Evolutionary conservation across 2,113 vertebrate genomes (phyloP), one percentile per base, ranked within the genome.

Genomic region (Cephalopterus ornatus): DNA sequence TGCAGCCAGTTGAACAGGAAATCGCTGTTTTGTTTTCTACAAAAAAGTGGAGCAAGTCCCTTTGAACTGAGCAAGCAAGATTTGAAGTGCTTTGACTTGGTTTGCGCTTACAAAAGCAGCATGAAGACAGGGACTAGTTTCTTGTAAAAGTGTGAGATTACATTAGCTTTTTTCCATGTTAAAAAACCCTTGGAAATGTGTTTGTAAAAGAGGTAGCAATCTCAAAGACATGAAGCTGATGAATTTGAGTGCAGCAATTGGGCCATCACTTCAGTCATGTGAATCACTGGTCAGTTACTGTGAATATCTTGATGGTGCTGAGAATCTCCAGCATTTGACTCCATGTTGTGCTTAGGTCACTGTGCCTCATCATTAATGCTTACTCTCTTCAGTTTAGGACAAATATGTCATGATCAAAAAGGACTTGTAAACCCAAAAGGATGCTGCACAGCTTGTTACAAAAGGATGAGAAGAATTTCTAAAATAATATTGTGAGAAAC

Each of bases 281-380:
- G 50, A 52, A 52, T 52, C 50, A 52, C 50, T 27, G 26, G 96
- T 92, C 68, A 44, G 85, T 87, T 52, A n/a, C 46, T 76, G 13
- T 84, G 72, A 93, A 47, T 93, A 15, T 79, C 85, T 71, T 35
- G 12, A 33, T 67, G 76, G 50, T 92, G 55, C 47, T 85, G 92
- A 71, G 88, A 96, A 85, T 11, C 61, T 94, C 77, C 83, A 93
- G 88, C 52, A 46, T 92, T 53, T 79, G 50, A 46, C 30, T 94
- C 59, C 7, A 1, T 52, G 88, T 30, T 92, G 2, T 73, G 46
- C 53, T 72, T 72, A 55, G 79, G 81, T 97, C 89, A 73, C 61
- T 74, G 30, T 95, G 91, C 83, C 67, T 97, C 94, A 86, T 94
- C 84, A 50, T 72, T 77, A 65, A 55, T 72, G 49, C 42, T 79